Evolutionary conservation across 2,113 vertebrate species (phyloP).

Genomic region (Ceuthmochares aereus): DNA sequence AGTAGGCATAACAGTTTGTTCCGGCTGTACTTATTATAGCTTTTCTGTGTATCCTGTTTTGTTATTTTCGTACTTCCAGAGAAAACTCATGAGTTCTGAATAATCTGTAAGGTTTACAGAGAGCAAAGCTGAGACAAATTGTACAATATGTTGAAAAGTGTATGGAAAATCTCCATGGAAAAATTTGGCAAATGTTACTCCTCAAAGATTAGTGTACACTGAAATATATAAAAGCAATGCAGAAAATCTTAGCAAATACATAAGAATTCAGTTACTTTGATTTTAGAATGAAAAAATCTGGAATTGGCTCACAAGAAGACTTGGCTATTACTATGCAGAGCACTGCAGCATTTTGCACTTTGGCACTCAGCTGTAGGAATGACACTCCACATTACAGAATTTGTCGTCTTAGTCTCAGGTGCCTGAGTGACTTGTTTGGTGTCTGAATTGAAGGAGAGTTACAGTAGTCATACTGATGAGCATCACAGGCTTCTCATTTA

Average conservation of each 20-base stretch:
- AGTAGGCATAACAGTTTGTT: not conserved
- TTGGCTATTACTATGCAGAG: not conserved
- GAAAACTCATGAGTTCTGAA: not conserved
- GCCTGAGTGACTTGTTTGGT: not conserved
- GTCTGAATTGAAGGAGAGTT: not conserved
- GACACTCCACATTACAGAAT: not conserved
- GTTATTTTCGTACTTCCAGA: not conserved
- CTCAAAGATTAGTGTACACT: not conserved
- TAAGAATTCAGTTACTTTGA: conserved; percentile 33
- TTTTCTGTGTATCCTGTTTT: not conserved
- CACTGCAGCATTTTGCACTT: not conserved
- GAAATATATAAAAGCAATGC: conserved; percentile 4
- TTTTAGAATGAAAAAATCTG: conserved; percentile 27
- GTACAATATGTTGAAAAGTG: conserved; percentile 7
- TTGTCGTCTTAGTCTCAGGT: not conserved
- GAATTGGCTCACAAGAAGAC: not conserved
- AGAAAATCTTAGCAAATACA: conserved; percentile 21
- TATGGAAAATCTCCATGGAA: conserved; percentile 36
- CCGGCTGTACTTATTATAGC: not conserved
- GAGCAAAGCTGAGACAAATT: conserved; percentile 1
- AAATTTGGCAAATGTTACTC: conserved; percentile 11
- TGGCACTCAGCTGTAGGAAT: not conserved
- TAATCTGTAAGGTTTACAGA: not conserved
- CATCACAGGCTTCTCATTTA: not conserved
- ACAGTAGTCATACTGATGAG: not conserved